phyloP scores from a whole-genome alignment of 2,113 vertebrate species.

The Cnemophilus loriae region DNA sequence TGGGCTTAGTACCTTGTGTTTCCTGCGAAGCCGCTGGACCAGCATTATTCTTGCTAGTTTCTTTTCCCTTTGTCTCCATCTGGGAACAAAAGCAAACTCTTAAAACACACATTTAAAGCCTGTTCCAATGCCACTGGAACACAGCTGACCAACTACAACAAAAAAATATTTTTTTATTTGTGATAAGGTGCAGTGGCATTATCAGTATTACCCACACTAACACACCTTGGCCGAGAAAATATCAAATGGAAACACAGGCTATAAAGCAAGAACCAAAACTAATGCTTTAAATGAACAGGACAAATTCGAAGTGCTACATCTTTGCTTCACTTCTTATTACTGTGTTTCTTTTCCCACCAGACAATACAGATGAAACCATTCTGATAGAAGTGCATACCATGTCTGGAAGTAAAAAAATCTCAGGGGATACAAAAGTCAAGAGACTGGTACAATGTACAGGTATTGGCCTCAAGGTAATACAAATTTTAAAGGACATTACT shows the following conservation, averaged over 20 bases:
- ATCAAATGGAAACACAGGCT: background rate
- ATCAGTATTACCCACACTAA: background rate
- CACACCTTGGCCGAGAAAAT: background rate
- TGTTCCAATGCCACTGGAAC: background rate
- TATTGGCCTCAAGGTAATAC: background rate
- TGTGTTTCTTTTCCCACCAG: background rate
- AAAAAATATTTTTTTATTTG: background rate
- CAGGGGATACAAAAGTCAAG: background rate
- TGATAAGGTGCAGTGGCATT: background rate
- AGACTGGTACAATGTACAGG: background rate
- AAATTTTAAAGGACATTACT: background rate
- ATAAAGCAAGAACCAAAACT: background rate
- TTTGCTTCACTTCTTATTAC: background rate
- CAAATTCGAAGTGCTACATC: background rate
- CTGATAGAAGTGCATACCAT: background rate
- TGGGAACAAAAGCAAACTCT: slow-evolving; percentile 39
- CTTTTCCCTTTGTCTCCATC: slow-evolving; percentile 76
- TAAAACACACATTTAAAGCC: background rate
- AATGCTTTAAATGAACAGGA: background rate
- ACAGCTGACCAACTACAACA: background rate
- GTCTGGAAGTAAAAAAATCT: background rate
- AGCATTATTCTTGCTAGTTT: slow-evolving; percentile 66
- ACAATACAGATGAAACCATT: background rate
- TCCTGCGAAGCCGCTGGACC: slow-evolving; percentile 57
- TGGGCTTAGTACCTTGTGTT: slow-evolving; percentile 65